phyloP scores from a whole-genome alignment of 2,113 vertebrate genomes.

The Mohoua ochrocephala region DNA sequence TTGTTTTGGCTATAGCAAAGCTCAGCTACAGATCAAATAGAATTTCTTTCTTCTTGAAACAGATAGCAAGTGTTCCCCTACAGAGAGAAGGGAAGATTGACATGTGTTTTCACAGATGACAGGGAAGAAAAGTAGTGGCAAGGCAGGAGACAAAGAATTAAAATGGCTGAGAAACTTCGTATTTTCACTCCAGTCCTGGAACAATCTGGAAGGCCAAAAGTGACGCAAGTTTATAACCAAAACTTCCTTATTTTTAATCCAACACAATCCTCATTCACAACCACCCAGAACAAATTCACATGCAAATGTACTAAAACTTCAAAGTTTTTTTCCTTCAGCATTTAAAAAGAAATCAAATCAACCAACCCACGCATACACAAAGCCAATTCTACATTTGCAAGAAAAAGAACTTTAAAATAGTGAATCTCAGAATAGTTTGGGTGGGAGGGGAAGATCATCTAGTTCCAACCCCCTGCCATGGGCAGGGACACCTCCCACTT shows the following conservation, averaged over 20 bases:
- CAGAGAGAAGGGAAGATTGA: not conserved
- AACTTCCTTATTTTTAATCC: not conserved
- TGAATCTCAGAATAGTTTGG: not conserved
- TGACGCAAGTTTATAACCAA: not conserved
- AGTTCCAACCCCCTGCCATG: not conserved
- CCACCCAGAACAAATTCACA: not conserved
- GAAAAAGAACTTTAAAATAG: not conserved
- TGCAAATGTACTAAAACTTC: not conserved
- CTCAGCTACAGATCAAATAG: not conserved
- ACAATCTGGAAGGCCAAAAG: not conserved
- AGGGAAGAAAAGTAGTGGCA: not conserved
- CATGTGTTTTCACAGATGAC: not conserved
- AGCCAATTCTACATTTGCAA: not conserved
- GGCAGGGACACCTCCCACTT: not conserved
- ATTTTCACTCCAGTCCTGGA: not conserved
- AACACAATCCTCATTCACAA: not conserved
- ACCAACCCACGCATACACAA: not conserved
- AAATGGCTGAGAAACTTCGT: not conserved
- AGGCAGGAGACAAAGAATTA: not conserved
- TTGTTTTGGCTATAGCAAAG: not conserved
- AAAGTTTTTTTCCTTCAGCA: not conserved
- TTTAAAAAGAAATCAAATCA: not conserved
- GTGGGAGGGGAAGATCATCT: not conserved
- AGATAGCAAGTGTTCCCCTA: not conserved
- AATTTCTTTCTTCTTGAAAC: not conserved